Conservation (phyloP, 2,797 vertebrate genomes). For the Chelon auratus region DNA sequence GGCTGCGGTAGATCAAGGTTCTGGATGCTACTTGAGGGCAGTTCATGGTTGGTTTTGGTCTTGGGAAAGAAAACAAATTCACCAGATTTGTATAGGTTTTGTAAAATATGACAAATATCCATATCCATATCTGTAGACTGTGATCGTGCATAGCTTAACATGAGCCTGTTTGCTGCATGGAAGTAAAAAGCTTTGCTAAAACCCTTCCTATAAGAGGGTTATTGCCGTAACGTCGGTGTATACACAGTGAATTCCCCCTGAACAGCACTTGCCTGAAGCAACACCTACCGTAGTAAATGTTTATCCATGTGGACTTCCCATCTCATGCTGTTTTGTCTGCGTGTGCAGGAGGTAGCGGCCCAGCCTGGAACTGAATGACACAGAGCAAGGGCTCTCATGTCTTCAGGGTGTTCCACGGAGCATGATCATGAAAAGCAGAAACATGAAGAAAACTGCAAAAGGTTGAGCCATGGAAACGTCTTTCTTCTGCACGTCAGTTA, state of each 20-base stretch:
- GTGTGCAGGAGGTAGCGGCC: constrained; percentile 77
- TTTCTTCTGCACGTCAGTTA: constrained; percentile 80
- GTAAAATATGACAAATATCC: constrained; percentile 21
- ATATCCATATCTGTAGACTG: constrained; percentile 1
- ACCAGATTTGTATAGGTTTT: constrained; percentile 11
- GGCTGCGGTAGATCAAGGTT: not conserved
- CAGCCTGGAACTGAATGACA: constrained; percentile 77
- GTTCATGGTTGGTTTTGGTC: not conserved
- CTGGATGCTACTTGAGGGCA: not conserved
- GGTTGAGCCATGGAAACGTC: constrained; percentile 81
- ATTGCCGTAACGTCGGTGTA: constrained; percentile 68
- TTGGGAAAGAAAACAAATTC: constrained; percentile 2
- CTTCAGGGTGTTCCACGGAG: constrained; percentile 82
- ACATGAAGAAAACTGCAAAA: constrained; percentile 82
- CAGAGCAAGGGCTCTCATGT: constrained; percentile 82
- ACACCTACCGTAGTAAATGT: constrained; percentile 81
- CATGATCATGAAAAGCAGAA: constrained; percentile 82
- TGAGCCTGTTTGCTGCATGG: constrained; percentile 47
- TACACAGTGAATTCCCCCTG: constrained; percentile 76
- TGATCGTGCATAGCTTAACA: constrained; percentile 32
- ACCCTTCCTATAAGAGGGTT: constrained; percentile 71
- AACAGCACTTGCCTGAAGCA: constrained; percentile 82
- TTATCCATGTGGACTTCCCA: constrained; percentile 86
- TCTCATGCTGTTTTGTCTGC: constrained; percentile 83
- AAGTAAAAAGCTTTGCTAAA: constrained; percentile 57